Evolutionary conservation across 1,140 invertebrate species (phyloP), one percentile per base, ranked within the genome.

Genomic region (Diprion similis): DNA sequence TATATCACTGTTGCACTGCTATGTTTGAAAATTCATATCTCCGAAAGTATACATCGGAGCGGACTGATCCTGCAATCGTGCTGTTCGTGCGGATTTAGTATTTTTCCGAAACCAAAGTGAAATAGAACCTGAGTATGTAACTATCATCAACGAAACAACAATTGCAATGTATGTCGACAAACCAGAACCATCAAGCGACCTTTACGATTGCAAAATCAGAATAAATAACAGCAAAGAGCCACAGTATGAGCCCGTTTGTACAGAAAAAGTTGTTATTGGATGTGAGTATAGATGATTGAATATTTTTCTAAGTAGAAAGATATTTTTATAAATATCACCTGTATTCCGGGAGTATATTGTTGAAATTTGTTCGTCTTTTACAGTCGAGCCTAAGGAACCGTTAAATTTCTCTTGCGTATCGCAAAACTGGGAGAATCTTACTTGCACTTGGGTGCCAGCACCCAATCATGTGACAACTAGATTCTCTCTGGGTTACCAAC

Each of bases 401-500:
- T 86, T 79, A 9, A 88, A 92, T 80, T 92, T 92, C 76, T 81
- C 81, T 17, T 93, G 92, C 78, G 82, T 90, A 15, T 90, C 90
- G 48, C 82, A 86, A 59, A 91, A 92, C 81, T 89, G 90, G 82
- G 85, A 91, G 65, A 88, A 87, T 72, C 81, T 93, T 24, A 91
- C 88, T 13, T 93, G 91, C 78, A 88, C 86, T n/a, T 93, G 91
- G 90, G 86, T 79, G 1, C 80, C 81, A 67, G 86, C 87, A 6
- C 73, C 82, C 11, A 87, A 86, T 76, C 82, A 79, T 71, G 84
- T 90, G 4, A 73, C 76, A 71, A 89, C 90, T 17, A 85, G 84
- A 24, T 91, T 91, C 75, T 81, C 76, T 17, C 75, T 91, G 13
- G 83, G 80, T 67, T 90, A 86, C 73, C 76, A 77, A 45, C 74